These are phyloP conservation scores for Athripsodes cinereus DNA, from an alignment of 2,888 invertebrate genomes.

Conservation along the genomic window DNA sequence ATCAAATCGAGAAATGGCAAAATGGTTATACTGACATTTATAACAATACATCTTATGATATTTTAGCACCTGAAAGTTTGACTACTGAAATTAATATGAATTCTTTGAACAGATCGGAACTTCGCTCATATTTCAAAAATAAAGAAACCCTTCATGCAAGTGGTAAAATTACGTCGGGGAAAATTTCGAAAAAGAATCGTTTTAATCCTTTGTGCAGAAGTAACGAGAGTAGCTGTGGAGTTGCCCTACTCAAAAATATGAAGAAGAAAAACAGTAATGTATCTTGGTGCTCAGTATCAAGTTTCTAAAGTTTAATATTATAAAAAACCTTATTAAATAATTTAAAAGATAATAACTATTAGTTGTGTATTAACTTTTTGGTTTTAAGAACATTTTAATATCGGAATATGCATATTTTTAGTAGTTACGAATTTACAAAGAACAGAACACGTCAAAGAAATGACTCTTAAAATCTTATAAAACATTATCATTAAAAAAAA, in stretches of 20 bases:
- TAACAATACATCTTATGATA: too few relatives aligned
- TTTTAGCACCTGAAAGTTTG: background rate
- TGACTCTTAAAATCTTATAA: too few relatives aligned
- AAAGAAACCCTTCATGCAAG: background rate
- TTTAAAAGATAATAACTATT: background rate
- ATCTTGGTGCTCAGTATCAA: slow-evolving; percentile 13
- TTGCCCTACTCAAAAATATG: slow-evolving; percentile 6
- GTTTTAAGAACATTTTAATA: too few relatives aligned
- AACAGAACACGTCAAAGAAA: too few relatives aligned
- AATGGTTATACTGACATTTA: background rate
- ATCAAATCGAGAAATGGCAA: background rate
- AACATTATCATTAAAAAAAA: too few relatives aligned
- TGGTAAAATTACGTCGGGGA: slow-evolving; percentile 7
- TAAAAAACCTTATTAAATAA: background rate
- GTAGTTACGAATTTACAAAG: too few relatives aligned
- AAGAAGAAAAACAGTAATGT: background rate
- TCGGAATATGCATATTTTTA: too few relatives aligned
- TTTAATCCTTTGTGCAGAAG: slow-evolving; percentile 10
- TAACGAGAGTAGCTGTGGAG: slow-evolving; percentile 7
- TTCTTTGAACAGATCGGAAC: background rate
- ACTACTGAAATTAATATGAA: background rate
- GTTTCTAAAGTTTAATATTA: background rate
- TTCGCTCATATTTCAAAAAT: background rate
- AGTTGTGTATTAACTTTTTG: background rate
- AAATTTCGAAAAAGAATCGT: slow-evolving; percentile 8